A percentile compares a stretch with the other conserved stretches of the same genome.
phyloP scores from a whole-genome alignment of 2,888 invertebrate genomes.

The Trissoscelio sp. region DNA sequence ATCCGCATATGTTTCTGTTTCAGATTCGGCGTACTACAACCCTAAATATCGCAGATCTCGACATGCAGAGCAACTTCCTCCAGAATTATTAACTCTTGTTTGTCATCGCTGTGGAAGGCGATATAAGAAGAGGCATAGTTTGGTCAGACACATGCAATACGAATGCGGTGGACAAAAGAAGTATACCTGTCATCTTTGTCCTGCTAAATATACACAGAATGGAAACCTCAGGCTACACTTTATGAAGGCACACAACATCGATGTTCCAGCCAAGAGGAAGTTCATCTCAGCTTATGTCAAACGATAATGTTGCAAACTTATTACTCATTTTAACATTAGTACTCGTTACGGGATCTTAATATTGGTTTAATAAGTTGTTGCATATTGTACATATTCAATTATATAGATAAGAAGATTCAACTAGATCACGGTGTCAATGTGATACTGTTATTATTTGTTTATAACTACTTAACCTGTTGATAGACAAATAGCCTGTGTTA shows the following conservation, averaged over 20 bases:
- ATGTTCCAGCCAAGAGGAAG: slow-evolving; percentile 72
- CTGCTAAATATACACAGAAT: slow-evolving; percentile 88
- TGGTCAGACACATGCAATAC: slow-evolving; percentile 86
- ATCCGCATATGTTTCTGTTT: slow-evolving; percentile 44
- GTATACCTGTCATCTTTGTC: slow-evolving; percentile 86
- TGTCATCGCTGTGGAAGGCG: slow-evolving; percentile 81
- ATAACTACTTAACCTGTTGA: no score
- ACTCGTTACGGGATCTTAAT: slow-evolving; percentile 2
- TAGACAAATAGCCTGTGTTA: no score
- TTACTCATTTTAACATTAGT: not conserved
- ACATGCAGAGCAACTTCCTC: slow-evolving; percentile 68
- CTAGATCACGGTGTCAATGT: not conserved
- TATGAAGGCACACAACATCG: slow-evolving; percentile 73
- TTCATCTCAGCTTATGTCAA: slow-evolving; percentile 47
- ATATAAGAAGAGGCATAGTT: slow-evolving; percentile 85
- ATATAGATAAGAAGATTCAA: not conserved
- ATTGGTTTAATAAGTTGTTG: slow-evolving; percentile 6
- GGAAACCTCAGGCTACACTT: slow-evolving; percentile 83
- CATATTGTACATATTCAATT: slow-evolving; percentile 13
- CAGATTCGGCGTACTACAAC: slow-evolving; percentile 33
- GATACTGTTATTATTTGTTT: not conserved
- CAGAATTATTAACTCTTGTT: slow-evolving; percentile 69
- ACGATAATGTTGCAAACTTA: slow-evolving; percentile 43
- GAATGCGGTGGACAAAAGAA: slow-evolving; percentile 68
- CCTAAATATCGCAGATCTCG: slow-evolving; percentile 70